These are phyloP conservation scores for Calephelis nemesis DNA, from an alignment of 1,140 invertebrate genomes.

Conservation along the genomic window DNA sequence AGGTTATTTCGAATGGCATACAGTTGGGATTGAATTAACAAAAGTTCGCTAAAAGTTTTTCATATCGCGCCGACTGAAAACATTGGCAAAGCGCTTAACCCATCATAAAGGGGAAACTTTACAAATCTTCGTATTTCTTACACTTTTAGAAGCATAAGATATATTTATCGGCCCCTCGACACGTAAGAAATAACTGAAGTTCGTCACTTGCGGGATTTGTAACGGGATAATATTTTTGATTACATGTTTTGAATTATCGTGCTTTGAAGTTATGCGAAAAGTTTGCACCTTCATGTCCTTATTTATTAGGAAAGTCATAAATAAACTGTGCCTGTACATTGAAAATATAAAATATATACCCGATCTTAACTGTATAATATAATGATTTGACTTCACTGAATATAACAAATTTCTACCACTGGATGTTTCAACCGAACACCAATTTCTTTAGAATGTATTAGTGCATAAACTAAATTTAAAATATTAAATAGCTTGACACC, in stretches of 20 bases:
- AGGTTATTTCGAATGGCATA: conserved; percentile 11
- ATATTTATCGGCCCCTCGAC: conserved; percentile 76
- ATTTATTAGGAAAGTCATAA: too few species aligned
- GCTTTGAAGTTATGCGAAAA: conserved; percentile 29
- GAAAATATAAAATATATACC: too few species aligned
- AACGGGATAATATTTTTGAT: conserved; percentile 55
- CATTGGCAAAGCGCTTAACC: conserved; percentile 64
- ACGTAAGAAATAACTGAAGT: conserved; percentile 68
- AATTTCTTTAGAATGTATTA: too few species aligned
- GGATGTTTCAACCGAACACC: too few species aligned
- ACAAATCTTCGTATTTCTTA: conserved; percentile 77
- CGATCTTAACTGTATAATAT: too few species aligned
- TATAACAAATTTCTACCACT: too few species aligned
- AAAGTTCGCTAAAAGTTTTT: conserved; percentile 58
- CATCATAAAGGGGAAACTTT: conserved; percentile 77
- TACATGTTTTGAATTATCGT: conserved; percentile 37
- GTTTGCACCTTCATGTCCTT: conserved; percentile 20
- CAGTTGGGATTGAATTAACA: conserved; percentile 32
- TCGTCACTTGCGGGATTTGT: conserved; percentile 60
- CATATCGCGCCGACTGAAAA: conserved; percentile 71
- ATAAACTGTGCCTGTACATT: too few species aligned
- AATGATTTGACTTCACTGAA: too few species aligned
- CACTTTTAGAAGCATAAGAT: conserved; percentile 74
- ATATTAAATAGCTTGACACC: too few species aligned
- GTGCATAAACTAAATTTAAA: too few species aligned